Base-by-base conservation (phyloP, 2,888 invertebrate species). In the Resseliella maxima region DNA sequence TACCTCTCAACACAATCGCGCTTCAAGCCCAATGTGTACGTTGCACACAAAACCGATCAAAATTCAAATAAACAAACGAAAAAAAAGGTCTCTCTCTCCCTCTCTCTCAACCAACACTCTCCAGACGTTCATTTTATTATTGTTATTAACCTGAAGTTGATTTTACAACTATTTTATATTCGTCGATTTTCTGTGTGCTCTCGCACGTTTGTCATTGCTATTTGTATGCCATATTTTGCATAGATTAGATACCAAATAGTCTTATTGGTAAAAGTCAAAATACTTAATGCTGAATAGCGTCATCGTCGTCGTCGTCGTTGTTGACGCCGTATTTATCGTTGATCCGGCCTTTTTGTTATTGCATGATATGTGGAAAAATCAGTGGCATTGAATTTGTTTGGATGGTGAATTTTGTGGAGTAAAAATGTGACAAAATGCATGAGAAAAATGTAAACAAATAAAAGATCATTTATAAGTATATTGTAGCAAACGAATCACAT, bases 61-160 rank as follows among this genome's bases (percentile, higher is more conserved):
- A 59, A 18, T 50, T 50, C 10, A 50, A 10, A 50, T 41, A 8
- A 41, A 12, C 6, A 41, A n/a, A n/a, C n/a, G n/a, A 41, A 41
- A 41, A 41, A 41, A 41, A 41, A 5, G 41, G 41, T n/a, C n/a
- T n/a, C n/a, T n/a, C n/a, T n/a, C n/a, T n/a, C n/a, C n/a, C n/a
- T 2, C 50, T 18, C 21, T 81, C 36, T 18, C 36, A 64, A 64
- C 31, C 64, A 27, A 50, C 50, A 72, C 72, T 31, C 31, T 72
- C 31, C 72, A 27, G 31, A 0, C 27, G 15, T 27, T 50, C 3
- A 3, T 50, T 50, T 72, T 35, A 72, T 72, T 72, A 72, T 72
- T 72, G 72, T 72, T 72, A 72, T 72, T 72, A 72, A 72, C 72
- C 72, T 27, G 72, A 72, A n/a, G 72, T 31, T 27, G 72, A 72